Evolutionary conservation across 2,888 invertebrate species (phyloP), one percentile per base, ranked within the genome.

Genomic region (Drosophila eohydei): DNA sequence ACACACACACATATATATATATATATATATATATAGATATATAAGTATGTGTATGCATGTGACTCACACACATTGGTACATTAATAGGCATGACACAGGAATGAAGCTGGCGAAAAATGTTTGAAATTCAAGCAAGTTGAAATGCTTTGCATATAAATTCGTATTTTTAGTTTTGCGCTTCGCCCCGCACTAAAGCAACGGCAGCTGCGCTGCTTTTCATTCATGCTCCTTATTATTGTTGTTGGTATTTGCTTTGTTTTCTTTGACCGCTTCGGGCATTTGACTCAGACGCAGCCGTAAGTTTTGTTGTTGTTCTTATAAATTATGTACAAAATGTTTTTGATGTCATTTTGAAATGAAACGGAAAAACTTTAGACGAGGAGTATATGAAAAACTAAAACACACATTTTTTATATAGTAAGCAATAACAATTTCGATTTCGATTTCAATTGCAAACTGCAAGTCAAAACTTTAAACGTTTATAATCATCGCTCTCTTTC

Each of bases 91-190:
- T 63, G 73, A 65, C 65, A 69, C 41, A 64, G 71, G 60, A 73
- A 63, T 63, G 78, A 78, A 77, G 74, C 74, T 79, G 69, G 72
- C 71, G 70, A 70, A 74, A 79, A 81, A 78, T 79, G 71, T 81
- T 78, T 71, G 73, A 83, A 74, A 81, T 79, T 83, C 71, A 83
- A 79, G 76, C 80, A 83, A 83, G 70, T 73, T 64, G 55, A 81
- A 83, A 76, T 73, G 73, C 76, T 83, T 82, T 82, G 84, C 83
- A 83, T 82, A 81, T 82, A 83, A 83, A 82, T 83, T 76, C 62
- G 70, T 82, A 83, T 83, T 82, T 82, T 74, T 75, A 74, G 73
- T 71, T 67, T 58, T 63, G 46, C 61, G 57, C 32, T 55, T 51
- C 54, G 54, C 38, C 16, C 36, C 48, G 48, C 48, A 36, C 30